Base-by-base conservation (phyloP, 2,888 invertebrate species). In the Tiphia femorata region DNA sequence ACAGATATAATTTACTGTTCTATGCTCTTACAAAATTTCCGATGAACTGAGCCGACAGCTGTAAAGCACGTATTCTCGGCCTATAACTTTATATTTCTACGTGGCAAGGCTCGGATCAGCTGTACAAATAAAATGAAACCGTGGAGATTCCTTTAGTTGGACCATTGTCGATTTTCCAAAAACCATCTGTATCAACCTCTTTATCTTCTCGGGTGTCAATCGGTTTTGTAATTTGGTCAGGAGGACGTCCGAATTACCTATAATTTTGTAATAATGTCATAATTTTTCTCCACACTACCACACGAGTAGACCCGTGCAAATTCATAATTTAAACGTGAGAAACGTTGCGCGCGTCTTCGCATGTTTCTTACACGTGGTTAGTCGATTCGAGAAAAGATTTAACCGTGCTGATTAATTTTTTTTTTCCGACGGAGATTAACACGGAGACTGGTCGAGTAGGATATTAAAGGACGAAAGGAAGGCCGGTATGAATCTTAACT, bases 131-230 rank as follows among this genome's bases (percentile, higher is more conserved):
- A 52, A 57, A 54, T 62, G 51, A 51, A 33, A 63, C 49, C 53
- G 54, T 33, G n/a, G 10, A 58, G 51, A 58, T 53, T 55, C 41
- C 20, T 44, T 21, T 38, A 35, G 47, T 66, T 62, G 58, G 51
- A 63, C 51, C 48, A 65, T 72, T 67, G 40, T 52, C n/a, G 49
- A 44, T 23, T 49, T 23, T 33, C 46, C 44, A 7, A 64, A 55
- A 62, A 64, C 60, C 76, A 75, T 62, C 68, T 75, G 75, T 73
- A 66, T 64, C 73, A 75, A 75, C 6, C 49, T 54, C 47, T 54
- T 62, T 67, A 67, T 64, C 62, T 62, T n/a, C 17, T 16, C 35
- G n/a, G 20, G 48, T 50, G 51, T 8, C 44, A 19, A 35, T 60
- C 23, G 44, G 43, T 51, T 57, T 56, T 53, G 48, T 54, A 60